phyloP scores from a whole-genome alignment of 2,113 vertebrate genomes.

The Fulmarus glacialis region DNA sequence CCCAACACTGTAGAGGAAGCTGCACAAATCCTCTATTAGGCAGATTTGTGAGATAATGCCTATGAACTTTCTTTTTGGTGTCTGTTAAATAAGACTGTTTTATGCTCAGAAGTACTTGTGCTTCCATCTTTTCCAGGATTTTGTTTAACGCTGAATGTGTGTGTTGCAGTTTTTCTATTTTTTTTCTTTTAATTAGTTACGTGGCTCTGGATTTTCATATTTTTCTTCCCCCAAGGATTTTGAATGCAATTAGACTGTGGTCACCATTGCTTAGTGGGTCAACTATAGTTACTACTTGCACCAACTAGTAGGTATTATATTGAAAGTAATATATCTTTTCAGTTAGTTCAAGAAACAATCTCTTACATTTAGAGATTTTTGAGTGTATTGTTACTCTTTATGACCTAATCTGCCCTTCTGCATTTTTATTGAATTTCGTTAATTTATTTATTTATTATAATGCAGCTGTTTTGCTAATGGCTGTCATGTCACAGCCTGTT shows the following conservation, averaged over 20 bases:
- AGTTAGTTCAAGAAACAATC: neutral
- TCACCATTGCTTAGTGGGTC: neutral
- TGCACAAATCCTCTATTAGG: neutral
- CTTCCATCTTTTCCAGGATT: neutral
- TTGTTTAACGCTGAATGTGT: neutral
- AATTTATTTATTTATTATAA: neutral
- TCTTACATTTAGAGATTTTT: neutral
- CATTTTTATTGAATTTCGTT: neutral
- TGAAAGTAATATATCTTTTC: neutral
- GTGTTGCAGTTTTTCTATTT: neutral
- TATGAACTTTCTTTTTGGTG: neutral
- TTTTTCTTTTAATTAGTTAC: neutral
- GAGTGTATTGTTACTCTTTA: neutral
- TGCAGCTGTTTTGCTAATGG: conserved; percentile 35
- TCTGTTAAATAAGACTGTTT: neutral
- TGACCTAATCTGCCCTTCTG: conserved; percentile 4
- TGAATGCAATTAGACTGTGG: neutral
- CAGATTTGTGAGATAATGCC: neutral
- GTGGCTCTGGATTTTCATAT: neutral
- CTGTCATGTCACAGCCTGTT: conserved; percentile 24
- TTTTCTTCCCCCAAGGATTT: neutral
- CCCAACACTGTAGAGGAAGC: neutral
- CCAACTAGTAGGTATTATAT: neutral
- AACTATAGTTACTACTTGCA: neutral
- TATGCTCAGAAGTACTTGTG: neutral